Evolutionary conservation across 2,888 invertebrate species (phyloP), one percentile per base, ranked within the genome.

Genomic region (Toxonevra muliebris): DNA sequence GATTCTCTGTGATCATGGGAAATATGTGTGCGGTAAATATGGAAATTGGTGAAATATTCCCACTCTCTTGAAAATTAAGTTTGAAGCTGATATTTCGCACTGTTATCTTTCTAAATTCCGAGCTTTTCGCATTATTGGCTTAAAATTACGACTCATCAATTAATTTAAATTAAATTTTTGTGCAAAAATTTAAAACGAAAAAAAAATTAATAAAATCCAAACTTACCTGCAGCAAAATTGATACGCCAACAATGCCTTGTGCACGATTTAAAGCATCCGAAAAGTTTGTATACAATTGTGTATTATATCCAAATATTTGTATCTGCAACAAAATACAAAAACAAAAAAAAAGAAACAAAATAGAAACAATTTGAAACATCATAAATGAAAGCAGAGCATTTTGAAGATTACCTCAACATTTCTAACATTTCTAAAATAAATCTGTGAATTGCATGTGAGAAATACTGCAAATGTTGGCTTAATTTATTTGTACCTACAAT

Each of bases 221-320:
- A 55, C 77, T 82, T 88, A 98, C 98, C 93, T 98, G 97, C 77
- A 98, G 88, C 77, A 98, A 90, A 75, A 98, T 89, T 71, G 97
- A 94, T 82, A 98, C 93, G 72, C 95, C 97, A 76, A 97, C 94
- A 83, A 98, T 92, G 80, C 98, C 98, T 86, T 97, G 95, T 72
- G 97, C 95, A 84, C 94, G 92, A 84, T 93, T 93, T 79, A 96
- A 88, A 73, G 98, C 98, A 86, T 97, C 95, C 67, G 96, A 93
- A 87, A 96, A 96, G 88, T 98, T 98, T 81, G 92, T 92, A 88
- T 98, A 98, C 76, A 98, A 90, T 87, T 98, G 97, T 70, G 96
- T 94, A 88, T 98, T 98, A 89, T 96, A 98, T 79, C 97, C 98
- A 87, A 97, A 95, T 88, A 98, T 93, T 89, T 98, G 98, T 83